Conservation (phyloP, 92 coral and sea anemone species). For the Porites divaricata region DNA sequence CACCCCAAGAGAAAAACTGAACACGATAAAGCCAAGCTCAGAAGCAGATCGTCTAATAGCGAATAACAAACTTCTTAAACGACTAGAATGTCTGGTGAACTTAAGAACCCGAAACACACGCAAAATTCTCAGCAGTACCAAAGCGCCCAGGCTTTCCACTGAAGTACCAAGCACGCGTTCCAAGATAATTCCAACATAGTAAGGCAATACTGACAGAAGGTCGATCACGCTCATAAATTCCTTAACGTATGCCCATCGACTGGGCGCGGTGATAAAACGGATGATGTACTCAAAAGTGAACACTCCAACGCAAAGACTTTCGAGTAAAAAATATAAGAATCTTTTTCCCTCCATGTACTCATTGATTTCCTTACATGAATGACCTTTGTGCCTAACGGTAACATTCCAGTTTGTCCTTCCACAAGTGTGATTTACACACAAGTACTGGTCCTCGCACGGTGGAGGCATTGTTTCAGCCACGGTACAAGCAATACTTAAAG, state of each 20-base stretch:
- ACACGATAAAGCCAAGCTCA: constrained; percentile 86
- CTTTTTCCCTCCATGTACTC: constrained; percentile 49
- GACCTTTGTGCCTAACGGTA: neutral
- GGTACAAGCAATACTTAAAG: constrained; percentile 85
- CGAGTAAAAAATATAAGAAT: constrained; percentile 68
- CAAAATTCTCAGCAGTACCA: constrained; percentile 81
- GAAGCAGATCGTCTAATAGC: constrained; percentile 93
- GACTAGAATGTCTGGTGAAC: constrained; percentile 89
- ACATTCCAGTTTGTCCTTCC: constrained; percentile 44
- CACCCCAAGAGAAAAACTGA: constrained; percentile 83
- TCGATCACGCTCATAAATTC: constrained; percentile 80
- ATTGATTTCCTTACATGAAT: constrained; percentile 60
- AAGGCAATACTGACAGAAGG: constrained; percentile 84
- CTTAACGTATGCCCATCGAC: constrained; percentile 68
- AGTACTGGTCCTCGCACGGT: constrained; percentile 74
- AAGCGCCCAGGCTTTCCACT: constrained; percentile 74
- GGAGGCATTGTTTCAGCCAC: constrained; percentile 86
- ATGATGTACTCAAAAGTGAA: constrained; percentile 80
- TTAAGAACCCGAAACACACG: constrained; percentile 93
- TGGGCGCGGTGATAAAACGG: constrained; percentile 75
- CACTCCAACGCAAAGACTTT: constrained; percentile 77
- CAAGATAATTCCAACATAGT: constrained; percentile 71
- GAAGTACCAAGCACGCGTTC: constrained; percentile 47
- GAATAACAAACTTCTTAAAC: constrained; percentile 82
- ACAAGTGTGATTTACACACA: constrained; percentile 60